Evolutionary conservation across 2,113 vertebrate species (phyloP).

Genomic region (Trematomus loennbergii): DNA sequence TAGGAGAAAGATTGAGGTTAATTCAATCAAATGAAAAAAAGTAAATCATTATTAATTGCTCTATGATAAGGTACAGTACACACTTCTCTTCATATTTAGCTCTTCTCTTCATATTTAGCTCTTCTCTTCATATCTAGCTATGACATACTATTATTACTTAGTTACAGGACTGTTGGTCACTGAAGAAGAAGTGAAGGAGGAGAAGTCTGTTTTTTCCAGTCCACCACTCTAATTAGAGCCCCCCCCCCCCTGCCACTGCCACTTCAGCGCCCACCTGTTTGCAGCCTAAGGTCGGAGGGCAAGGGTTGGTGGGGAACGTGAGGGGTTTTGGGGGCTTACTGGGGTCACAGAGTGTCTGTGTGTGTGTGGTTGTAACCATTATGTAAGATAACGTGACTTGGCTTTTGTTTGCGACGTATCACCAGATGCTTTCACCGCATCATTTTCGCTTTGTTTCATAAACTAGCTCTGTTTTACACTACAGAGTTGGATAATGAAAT

Average conservation of each 20-base stretch:
- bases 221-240: slow-evolving; percentile 45
- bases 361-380: not conserved
- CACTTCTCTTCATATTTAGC: not conserved
- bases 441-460: not conserved
- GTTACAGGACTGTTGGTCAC: not conserved
- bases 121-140: not conserved
- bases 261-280: slow-evolving; percentile 56
- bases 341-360: slow-evolving; percentile 9
- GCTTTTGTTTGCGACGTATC: not conserved
- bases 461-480: not conserved
- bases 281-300: slow-evolving; percentile 55
- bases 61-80: not conserved
- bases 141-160: too few species aligned
- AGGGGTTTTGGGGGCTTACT: slow-evolving; percentile 33
- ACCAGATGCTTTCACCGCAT: not conserved
- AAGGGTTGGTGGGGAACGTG: slow-evolving; percentile 38
- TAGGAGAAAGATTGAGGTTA: not conserved
- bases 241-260: not conserved
- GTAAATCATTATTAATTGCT: too few species aligned
- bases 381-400: slow-evolving; percentile 14
- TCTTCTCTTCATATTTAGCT: not conserved
- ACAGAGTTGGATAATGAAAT: too few species aligned
- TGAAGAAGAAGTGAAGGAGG: not conserved
- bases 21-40: not conserved
- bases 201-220: slow-evolving; percentile 11